Conservation (phyloP, 2,888 invertebrate species). For the Polyommatus iphigenia region DNA sequence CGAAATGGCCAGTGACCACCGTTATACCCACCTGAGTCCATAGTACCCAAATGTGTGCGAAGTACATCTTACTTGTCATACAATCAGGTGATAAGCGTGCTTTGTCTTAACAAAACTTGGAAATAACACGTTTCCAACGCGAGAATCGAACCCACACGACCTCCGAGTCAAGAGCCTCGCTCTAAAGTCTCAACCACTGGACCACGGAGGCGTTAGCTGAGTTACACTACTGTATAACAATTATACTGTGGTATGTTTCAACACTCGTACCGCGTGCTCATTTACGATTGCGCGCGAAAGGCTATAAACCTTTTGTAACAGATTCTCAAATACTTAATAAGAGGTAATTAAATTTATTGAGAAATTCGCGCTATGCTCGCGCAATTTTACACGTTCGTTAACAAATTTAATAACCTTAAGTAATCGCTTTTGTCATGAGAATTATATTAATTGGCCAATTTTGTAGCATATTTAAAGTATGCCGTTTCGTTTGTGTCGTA, state of each 20-base stretch:
- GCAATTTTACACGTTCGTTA: conserved; percentile 34
- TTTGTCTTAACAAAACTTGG: no score
- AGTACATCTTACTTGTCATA: no score
- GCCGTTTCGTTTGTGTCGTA: not conserved
- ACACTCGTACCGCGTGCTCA: conserved; percentile 4
- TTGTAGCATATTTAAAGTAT: not conserved
- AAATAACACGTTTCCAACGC: no score
- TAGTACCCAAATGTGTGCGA: no score
- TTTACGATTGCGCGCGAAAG: conserved; percentile 18
- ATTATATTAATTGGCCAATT: not conserved
- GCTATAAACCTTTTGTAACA: conserved; percentile 28
- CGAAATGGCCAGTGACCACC: no score
- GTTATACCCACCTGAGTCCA: no score
- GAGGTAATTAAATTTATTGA: conserved; percentile 23
- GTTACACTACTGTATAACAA: not conserved
- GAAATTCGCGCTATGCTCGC: conserved; percentile 19
- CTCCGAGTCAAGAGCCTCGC: no score
- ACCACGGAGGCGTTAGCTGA: no score
- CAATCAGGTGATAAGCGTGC: no score
- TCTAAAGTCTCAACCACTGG: no score
- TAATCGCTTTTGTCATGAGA: not conserved
- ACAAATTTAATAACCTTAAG: conserved; percentile 1
- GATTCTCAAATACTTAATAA: conserved; percentile 24
- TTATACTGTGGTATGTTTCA: not conserved
- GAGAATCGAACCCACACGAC: no score